Percentiles rank a stretch among this genome's conserved stretches.
These are phyloP conservation scores for Otolemur crassicaudatus DNA, from an alignment of 2,797 vertebrate species.

Conservation along the genomic window DNA sequence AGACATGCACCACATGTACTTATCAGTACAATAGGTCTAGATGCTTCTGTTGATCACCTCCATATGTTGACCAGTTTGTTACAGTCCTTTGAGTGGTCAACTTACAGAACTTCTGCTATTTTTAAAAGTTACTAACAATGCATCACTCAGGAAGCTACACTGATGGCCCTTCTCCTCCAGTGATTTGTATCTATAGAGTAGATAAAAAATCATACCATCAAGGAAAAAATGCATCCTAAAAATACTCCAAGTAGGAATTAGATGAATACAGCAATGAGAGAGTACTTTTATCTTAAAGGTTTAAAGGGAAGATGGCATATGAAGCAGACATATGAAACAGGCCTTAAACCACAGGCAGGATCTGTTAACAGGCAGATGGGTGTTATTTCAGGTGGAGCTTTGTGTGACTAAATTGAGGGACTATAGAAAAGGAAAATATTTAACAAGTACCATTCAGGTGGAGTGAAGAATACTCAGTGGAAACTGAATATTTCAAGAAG, in stretches of 20 bases:
- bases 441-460: background rate
- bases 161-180: background rate
- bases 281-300: slow-evolving; percentile 4
- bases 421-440: background rate
- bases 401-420: background rate
- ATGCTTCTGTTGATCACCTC: too few relatives aligned
- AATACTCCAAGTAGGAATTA: background rate
- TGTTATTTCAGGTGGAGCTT: background rate
- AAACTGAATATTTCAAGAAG: slow-evolving; percentile 39
- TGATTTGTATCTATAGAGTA: background rate
- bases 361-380: background rate
- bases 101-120: too few relatives aligned
- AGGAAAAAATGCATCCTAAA: background rate
- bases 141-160: background rate
- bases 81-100: too few relatives aligned
- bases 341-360: background rate
- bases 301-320: background rate
- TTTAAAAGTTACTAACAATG: background rate
- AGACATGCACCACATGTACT: too few relatives aligned
- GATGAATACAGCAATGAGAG: background rate
- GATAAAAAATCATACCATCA: background rate
- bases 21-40: too few relatives aligned
- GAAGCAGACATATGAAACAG: background rate
- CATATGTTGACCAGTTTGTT: too few relatives aligned
- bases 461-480: background rate